phyloP scores from a whole-genome alignment of 2,888 invertebrate genomes.

The Amiota communis region DNA sequence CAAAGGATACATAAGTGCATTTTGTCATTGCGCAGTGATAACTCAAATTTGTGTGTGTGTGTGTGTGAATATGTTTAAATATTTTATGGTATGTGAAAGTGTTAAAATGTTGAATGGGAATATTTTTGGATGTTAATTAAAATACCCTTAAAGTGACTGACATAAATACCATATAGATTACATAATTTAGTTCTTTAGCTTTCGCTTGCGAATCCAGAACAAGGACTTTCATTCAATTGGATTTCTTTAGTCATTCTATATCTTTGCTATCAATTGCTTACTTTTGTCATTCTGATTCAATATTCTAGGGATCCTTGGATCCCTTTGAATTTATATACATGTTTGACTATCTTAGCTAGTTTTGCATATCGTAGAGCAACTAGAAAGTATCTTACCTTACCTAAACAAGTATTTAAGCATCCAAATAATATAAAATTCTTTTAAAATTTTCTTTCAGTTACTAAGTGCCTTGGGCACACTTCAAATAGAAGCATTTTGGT shows the following conservation, averaged over 20 bases:
- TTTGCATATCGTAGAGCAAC: neutral
- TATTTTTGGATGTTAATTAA: neutral
- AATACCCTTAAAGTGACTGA: neutral
- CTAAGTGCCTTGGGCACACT: constrained; percentile 34
- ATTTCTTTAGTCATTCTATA: neutral
- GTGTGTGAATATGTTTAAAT: neutral
- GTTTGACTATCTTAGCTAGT: neutral
- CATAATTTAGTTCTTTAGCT: constrained; percentile 15
- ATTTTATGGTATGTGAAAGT: constrained; percentile 19
- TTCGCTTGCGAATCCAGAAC: no score
- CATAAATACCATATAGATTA: neutral
- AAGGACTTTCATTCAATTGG: neutral
- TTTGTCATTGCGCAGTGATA: neutral
- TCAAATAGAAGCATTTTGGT: constrained; percentile 60
- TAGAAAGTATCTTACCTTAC: neutral
- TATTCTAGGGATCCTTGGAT: neutral
- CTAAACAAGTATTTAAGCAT: no score
- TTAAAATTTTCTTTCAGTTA: constrained; percentile 41
- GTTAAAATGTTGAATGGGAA: neutral
- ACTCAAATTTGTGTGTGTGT: neutral
- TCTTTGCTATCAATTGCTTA: neutral
- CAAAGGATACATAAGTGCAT: no score
- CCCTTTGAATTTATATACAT: neutral
- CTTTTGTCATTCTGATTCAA: neutral
- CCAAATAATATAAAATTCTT: no score